Conservation (phyloP, 2,797 vertebrate genomes). For the Prionace glauca region DNA sequence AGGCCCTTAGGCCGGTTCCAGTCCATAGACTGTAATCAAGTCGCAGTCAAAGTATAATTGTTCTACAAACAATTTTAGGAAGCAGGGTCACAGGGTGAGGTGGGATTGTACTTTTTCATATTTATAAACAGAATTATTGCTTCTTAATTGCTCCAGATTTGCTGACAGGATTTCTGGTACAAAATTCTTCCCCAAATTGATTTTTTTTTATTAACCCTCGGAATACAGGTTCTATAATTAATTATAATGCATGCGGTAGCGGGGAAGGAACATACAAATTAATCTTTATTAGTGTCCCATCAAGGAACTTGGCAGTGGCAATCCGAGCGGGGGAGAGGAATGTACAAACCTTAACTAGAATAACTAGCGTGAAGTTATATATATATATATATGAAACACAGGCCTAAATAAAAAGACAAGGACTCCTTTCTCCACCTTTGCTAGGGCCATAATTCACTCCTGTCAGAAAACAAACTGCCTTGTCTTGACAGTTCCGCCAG, state of each 20-base stretch:
- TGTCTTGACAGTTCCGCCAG: neutral
- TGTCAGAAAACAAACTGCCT: neutral
- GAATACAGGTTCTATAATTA: slow-evolving; percentile 22
- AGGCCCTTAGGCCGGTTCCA: slow-evolving; percentile 38
- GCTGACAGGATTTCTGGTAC: neutral
- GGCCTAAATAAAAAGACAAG: neutral
- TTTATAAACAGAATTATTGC: slow-evolving; percentile 37
- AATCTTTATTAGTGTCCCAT: slow-evolving; percentile 36
- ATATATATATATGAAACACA: neutral
- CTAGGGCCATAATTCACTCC: slow-evolving; percentile 22
- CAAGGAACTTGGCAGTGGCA: neutral
- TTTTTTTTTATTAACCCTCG: slow-evolving; percentile 17
- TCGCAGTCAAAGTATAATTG: slow-evolving; percentile 45
- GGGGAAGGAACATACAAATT: neutral
- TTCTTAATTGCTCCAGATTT: slow-evolving; percentile 15
- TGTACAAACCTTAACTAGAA: slow-evolving; percentile 12
- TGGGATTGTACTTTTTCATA: slow-evolving; percentile 27
- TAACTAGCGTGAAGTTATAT: neutral
- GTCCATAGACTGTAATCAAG: slow-evolving; percentile 47
- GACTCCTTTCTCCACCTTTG: neutral
- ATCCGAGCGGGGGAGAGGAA: neutral
- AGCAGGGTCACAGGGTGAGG: slow-evolving; percentile 30
- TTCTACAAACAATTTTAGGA: slow-evolving; percentile 39
- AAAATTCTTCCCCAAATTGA: neutral
- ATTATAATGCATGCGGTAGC: neutral